phyloP scores from a whole-genome alignment of 2,113 vertebrate genomes.

The Nothocercus nigrocapillus region DNA sequence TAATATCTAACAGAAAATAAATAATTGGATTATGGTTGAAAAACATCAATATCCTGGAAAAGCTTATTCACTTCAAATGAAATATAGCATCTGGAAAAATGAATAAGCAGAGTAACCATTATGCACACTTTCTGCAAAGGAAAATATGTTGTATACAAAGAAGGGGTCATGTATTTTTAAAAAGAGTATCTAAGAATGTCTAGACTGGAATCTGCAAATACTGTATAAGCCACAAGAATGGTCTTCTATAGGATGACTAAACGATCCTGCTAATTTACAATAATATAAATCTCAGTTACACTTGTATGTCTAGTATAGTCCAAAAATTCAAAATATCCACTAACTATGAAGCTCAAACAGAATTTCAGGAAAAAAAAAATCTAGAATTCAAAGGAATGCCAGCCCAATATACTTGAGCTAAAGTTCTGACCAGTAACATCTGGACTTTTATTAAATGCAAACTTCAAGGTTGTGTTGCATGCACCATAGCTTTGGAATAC shows the following conservation, averaged over 20 bases:
- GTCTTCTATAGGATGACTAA: neutral
- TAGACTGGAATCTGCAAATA: neutral
- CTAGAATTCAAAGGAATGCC: neutral
- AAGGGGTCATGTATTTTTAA: neutral
- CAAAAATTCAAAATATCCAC: neutral
- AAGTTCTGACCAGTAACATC: neutral
- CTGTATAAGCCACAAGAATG: neutral
- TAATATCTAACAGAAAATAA: constrained; percentile 33
- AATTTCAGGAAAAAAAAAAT: neutral
- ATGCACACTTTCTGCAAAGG: neutral
- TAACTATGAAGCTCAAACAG: neutral
- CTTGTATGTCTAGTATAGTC: neutral
- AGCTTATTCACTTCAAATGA: neutral
- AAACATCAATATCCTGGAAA: neutral
- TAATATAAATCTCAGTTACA: neutral
- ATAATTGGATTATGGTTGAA: constrained; percentile 6
- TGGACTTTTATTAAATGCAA: neutral
- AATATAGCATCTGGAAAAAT: neutral
- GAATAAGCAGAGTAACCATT: neutral
- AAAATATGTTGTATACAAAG: neutral
- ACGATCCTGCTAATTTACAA: neutral
- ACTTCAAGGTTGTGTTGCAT: neutral
- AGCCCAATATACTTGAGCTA: neutral
- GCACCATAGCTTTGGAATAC: neutral
- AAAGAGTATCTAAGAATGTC: neutral